Base-by-base conservation (phyloP, 2,797 vertebrate species). In the Florisuga fusca region DNA sequence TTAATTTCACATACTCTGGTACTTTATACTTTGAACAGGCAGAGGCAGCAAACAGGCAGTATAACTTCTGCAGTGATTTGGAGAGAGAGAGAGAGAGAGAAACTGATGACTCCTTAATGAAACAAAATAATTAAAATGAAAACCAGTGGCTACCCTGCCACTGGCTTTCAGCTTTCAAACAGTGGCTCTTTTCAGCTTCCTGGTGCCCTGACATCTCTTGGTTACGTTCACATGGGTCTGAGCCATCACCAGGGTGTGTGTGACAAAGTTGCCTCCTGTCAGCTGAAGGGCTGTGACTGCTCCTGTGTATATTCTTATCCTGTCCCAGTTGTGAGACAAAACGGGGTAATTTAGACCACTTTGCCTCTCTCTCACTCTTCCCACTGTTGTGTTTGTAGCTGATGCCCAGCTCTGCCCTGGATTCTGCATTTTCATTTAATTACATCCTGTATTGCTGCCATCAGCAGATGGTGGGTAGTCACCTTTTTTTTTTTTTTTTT, bases 341-440 rank as follows among this genome's bases (percentile, higher is more conserved):
- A 83, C 11, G 8, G 38, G 19, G 6, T 67, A 51, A 94, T 96
- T 93, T 87, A 66, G 33, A 38, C 6, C 12, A 12, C 62, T 75
- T 89, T 72, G 21, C 21, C 54, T 77, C 34, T 82, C 36, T 82
- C 67, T 86, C 61, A 18, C n/a, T 85, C 58, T 85, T 90, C 84
- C 68, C 68, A 58, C 58, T 94, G 81, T 89, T 1, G 1, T 57
- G 43, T 72, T 75, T 73, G 69, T 84, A 91, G 76, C 53, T 0
- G 1, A 36, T 94, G 68, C 76, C 72, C 87, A 84, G 79, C 87
- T 85, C 87, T 92, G 89, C 89, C 82, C 92, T 89, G 84, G 38
- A 78, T 93, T 91, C 74, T 93, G 82, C 87, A 76, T 92, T 95
- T 93, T 93, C 84, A 69, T 92, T 95, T 95, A 89, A 95, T 97